Conservation (phyloP, 2,797 vertebrate genomes). For the Australoheros facetus region DNA sequence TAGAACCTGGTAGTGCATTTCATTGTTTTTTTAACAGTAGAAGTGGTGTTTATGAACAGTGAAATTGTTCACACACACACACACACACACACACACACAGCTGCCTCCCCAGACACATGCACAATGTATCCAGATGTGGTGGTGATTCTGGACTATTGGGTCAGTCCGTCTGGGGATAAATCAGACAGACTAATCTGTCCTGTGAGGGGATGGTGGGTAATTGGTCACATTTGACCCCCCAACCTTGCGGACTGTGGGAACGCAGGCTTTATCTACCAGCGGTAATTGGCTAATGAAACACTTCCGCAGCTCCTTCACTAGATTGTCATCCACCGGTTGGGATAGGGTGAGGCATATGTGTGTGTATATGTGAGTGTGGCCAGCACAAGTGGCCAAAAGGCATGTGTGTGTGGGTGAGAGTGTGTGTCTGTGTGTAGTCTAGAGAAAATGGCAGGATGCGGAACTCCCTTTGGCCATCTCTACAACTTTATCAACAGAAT, state of each 20-base stretch:
- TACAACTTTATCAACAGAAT: conserved; percentile 68
- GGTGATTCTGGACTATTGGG: conserved; percentile 64
- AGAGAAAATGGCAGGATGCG: conserved; percentile 81
- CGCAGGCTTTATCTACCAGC: conserved; percentile 78
- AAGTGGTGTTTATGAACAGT: conserved; percentile 9
- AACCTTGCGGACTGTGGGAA: conserved; percentile 80
- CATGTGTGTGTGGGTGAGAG: conserved; percentile 44
- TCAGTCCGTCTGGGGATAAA: conserved; percentile 78
- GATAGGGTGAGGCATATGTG: conserved; percentile 59
- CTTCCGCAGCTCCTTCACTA: conserved; percentile 78
- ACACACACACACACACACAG: not conserved
- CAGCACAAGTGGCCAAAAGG: conserved; percentile 47
- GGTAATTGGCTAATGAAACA: conserved; percentile 87
- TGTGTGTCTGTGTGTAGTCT: conserved; percentile 42
- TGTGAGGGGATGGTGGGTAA: conserved; percentile 78
- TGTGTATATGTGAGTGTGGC: conserved; percentile 50
- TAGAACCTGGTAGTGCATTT: not conserved
- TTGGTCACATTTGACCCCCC: conserved; percentile 82
- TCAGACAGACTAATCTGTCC: conserved; percentile 77
- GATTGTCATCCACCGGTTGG: conserved; percentile 71
- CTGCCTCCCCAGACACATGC: not conserved
- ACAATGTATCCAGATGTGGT: conserved; percentile 63
- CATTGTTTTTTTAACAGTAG: not conserved
- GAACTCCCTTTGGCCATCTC: conserved; percentile 78
- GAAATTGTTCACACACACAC: conserved; percentile 15